These are phyloP conservation scores for Diadema setosum DNA, from an alignment of 35 echinoderm and acorn worm species.

Conservation along the genomic window DNA sequence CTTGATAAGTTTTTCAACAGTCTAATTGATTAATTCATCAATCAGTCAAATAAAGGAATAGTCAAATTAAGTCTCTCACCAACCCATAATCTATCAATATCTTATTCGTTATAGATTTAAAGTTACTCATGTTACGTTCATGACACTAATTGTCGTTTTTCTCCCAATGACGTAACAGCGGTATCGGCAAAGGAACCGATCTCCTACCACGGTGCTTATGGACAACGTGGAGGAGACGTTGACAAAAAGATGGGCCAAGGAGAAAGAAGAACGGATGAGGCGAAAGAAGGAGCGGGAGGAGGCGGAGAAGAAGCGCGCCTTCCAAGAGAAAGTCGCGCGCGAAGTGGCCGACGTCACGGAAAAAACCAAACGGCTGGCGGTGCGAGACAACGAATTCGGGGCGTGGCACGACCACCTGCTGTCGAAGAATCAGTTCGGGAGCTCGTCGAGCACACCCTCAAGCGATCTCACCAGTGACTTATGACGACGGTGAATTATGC, in stretches of 20 bases:
- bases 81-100: no score
- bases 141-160: no score
- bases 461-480: background rate
- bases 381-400: background rate
- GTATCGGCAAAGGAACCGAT: slow-evolving; percentile 57
- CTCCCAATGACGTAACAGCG: no score
- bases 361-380: background rate
- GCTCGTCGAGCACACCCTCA: background rate
- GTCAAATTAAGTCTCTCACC: no score
- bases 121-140: no score
- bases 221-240: slow-evolving; percentile 80
- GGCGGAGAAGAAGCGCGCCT: slow-evolving; percentile 31
- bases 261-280: slow-evolving; percentile 34
- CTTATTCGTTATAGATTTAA: no score
- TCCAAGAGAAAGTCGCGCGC: slow-evolving; percentile 19
- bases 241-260: slow-evolving; percentile 50
- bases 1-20: no score
- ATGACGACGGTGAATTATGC: background rate
- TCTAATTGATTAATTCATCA: no score
- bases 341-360: slow-evolving; percentile 32
- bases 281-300: slow-evolving; percentile 32
- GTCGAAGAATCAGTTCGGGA: background rate
- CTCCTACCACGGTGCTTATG: slow-evolving; percentile 76
- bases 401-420: slow-evolving; percentile 7
- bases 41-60: no score